Evolutionary conservation across 2,797 vertebrate species (phyloP).

Genomic region (Sebastes nivosus): DNA sequence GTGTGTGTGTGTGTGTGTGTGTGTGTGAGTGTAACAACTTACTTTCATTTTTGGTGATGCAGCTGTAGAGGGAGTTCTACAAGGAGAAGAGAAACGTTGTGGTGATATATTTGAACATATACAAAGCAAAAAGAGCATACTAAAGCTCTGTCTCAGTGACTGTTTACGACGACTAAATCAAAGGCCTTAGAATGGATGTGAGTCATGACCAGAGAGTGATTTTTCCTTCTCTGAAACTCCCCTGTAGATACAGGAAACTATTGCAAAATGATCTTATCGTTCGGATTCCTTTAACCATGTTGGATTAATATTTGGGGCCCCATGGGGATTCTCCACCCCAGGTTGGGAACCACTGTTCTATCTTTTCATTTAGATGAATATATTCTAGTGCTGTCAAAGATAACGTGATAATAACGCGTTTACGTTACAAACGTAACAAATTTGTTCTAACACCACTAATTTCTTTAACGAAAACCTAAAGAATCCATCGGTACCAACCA

Average conservation of each 20-base stretch:
- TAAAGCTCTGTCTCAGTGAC: neutral
- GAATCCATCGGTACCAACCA: too few species aligned
- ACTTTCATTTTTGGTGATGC: conserved; percentile 99
- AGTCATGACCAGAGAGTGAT: neutral
- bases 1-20: neutral
- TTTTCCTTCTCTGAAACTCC: neutral
- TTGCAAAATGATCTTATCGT: neutral
- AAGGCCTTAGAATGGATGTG: neutral
- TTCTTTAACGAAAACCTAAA: too few species aligned
- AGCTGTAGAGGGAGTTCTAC: conserved; percentile 97
- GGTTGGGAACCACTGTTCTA: neutral
- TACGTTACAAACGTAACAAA: too few species aligned
- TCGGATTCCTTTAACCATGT: neutral
- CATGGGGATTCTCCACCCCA: neutral
- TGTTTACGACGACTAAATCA: neutral
- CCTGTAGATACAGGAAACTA: neutral
- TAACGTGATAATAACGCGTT: too few species aligned
- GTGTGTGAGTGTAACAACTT: conserved; percentile 79
- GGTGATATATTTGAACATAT: neutral
- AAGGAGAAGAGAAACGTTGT: conserved; percentile 53
- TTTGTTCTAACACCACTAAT: too few species aligned
- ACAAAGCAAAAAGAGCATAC: neutral
- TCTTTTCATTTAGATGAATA: neutral
- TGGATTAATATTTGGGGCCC: neutral
- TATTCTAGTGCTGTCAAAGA: too few species aligned